Evolutionary conservation across 2,888 invertebrate genomes (phyloP), one percentile per base, ranked within the genome.

Genomic region (Metopia argyrocephala): DNA sequence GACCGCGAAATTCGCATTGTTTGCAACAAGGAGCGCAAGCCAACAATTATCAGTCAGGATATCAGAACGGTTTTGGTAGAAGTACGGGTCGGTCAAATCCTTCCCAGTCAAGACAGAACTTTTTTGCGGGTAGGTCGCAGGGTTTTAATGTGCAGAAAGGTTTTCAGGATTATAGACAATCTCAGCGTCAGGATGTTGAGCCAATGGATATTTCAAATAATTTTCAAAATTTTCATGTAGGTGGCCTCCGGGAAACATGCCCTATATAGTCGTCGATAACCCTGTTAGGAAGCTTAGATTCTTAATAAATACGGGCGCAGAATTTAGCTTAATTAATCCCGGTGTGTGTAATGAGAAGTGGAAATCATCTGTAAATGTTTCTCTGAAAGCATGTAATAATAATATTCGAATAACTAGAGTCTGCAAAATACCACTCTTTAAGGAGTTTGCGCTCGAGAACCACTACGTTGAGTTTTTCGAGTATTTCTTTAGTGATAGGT

Each of bases 401-500:
- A 50, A 21, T n/a, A 28, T 57, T 69, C 15, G 5, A 27, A 52
- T 54, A 18, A 48, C 28, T 5, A 52, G 28, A 7, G 52, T 54
- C 5, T 69, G 61, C 38, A 61, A 23, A 21, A 62, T 69, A 57
- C 46, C 69, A 62, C n/a, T 69, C 45, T 69, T 69, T 61, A 20
- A n/a, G 27, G 64, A 70, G 54, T 68, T 68, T 61, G 57, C 38
- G 21, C 54, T 68, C 5, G 18, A 20, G 38, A 9, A 68, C 18
- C 59, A 48, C 59, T 66, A 59, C 23, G 66, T 59, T 18, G 48
- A 75, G 48, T 75, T 75, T 46, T 61, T 76, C 21, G 52, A 76
- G 59, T 76, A 68, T 7, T 66, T 66, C 54, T 69, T 76, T 31
- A 20, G 21, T 64, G 70, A 70, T 64, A 64, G 64, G 23, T 76